These are phyloP conservation scores for Chelon labrosus DNA, from an alignment of 2,797 vertebrate genomes.

Conservation along the genomic window DNA sequence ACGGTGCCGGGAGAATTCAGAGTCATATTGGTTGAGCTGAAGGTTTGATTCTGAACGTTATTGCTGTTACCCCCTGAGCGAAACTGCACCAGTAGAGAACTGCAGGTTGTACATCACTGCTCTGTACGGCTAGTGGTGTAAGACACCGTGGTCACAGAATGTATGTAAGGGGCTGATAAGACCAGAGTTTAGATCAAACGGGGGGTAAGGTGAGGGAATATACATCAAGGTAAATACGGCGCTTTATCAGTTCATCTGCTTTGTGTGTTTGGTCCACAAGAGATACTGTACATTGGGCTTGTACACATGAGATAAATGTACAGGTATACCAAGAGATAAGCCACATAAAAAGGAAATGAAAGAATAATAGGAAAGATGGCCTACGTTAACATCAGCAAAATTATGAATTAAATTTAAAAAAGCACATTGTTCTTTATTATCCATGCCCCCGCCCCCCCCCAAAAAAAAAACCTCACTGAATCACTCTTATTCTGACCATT, in stretches of 20 bases:
- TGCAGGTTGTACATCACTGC: conserved; percentile 48
- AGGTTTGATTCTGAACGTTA: conserved; percentile 58
- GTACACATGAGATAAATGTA: background rate
- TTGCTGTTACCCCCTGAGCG: conserved; percentile 54
- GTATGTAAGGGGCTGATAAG: conserved; percentile 69
- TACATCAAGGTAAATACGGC: conserved; percentile 9
- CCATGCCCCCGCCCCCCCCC: background rate
- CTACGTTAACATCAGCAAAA: background rate
- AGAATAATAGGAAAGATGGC: background rate
- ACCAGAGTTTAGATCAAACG: conserved; percentile 44
- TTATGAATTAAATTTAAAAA: background rate
- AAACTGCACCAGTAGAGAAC: conserved; percentile 45
- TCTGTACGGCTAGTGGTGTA: conserved; percentile 28
- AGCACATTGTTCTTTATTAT: background rate
- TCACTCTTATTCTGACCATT: conserved; percentile 15
- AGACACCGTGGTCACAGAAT: conserved; percentile 60
- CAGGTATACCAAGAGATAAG: background rate
- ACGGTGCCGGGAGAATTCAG: conserved; percentile 53
- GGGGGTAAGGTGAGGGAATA: conserved; percentile 17
- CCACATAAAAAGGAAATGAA: background rate
- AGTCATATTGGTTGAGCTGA: conserved; percentile 57
- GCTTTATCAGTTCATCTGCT: conserved; percentile 30
- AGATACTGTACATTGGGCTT: conserved; percentile 1
- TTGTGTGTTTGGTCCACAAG: conserved; percentile 14
- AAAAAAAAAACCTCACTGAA: background rate